Base-by-base conservation (phyloP, 1,140 invertebrate species). In the Argopecten irradians region DNA sequence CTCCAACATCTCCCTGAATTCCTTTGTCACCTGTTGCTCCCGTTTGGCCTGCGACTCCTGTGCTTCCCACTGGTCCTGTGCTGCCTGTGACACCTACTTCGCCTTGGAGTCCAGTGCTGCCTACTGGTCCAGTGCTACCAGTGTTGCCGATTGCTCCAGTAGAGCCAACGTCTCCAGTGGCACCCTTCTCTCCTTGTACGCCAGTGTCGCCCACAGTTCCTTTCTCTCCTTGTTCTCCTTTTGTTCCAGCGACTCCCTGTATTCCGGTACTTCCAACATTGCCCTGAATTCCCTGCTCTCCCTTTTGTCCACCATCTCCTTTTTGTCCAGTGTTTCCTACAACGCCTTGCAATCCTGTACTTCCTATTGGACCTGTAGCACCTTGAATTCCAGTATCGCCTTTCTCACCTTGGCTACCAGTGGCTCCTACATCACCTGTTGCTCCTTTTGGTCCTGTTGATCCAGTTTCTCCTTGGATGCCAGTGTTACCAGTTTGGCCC, bases 391-490 rank as follows among this genome's bases (percentile, higher is more conserved):
- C 83, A 35, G 55, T 82, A 14, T 86, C 55, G 32, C 86, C 86
- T 19, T n/a, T 55, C 28, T 55, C 46, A n/a, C 86, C 86, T 82
- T 82, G 28, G 86, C 28, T 16, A 28, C 86, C 86, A 36, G 34
- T 82, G 5, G 34, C 19, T n/a, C 86, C 86, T 19, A 28, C 36
- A 7, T 34, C 86, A 1, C 86, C 86, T 71, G 55, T 35, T 28
- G 34, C 14, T 3, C 86, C 86, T 0, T 34, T 82, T n/a, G 34
- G 34, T 36, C 86, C 86, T 11, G 32, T 28, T 36, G 55, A 16
- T n/a, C 86, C 86, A 33, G 11, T 82, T n/a, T 34, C 86, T 13
- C 86, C 86, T 7, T 82, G 34, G 19, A 28, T 35, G 34, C 86
- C 86, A 28, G 55, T 82, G 28, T 35, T 36, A 2, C 86, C 86